Percentiles rank a stretch among this genome's conserved stretches.
Evolutionary conservation across 2,888 invertebrate species (phyloP).

Genomic region (Ochropacha duplaris): DNA sequence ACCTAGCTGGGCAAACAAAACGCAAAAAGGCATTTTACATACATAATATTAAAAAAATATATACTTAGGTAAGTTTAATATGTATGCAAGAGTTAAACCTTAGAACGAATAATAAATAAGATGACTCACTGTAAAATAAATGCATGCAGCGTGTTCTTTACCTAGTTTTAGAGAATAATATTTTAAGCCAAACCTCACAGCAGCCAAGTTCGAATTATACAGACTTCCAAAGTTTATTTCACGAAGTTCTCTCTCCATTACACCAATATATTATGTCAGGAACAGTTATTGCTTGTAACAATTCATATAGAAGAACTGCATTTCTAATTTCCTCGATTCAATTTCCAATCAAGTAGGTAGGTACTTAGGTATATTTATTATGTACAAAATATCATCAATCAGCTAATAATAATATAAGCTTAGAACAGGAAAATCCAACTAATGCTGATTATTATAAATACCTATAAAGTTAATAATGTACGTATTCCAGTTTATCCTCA

Average conservation of each 20-base stretch:
- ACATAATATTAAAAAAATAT: not conserved
- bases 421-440: not conserved
- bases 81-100: not conserved
- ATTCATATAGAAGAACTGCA: not conserved
- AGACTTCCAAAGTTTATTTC: not conserved
- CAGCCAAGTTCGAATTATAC: not conserved
- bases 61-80: not conserved
- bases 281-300: not conserved
- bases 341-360: not conserved
- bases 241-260: not conserved
- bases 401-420: not conserved
- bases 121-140: not conserved
- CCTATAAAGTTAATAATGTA: not conserved
- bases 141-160: not conserved
- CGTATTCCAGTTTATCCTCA: not conserved
- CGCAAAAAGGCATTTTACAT: constrained; percentile 18
- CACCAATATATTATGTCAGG: not conserved
- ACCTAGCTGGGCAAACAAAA: constrained; percentile 28
- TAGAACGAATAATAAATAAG: not conserved
- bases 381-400: not conserved
- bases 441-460: not conserved
- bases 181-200: not conserved
- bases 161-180: not conserved
- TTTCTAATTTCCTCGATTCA: not conserved
- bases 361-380: not conserved